Conservation (phyloP, 2,797 vertebrate species). For the Phoxinus dragarum region DNA sequence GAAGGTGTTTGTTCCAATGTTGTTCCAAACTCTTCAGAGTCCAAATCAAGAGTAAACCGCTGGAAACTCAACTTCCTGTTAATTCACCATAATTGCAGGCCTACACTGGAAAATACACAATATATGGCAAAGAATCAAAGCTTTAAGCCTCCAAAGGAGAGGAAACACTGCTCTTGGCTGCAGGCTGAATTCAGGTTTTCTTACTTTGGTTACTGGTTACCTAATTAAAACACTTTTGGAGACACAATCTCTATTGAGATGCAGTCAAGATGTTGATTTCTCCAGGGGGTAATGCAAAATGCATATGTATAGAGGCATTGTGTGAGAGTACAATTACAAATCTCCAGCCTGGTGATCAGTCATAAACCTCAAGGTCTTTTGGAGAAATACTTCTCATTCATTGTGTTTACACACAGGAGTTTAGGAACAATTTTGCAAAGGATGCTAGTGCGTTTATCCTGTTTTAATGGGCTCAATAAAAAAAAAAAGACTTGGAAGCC, state of each 20-base stretch:
- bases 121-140: slow-evolving; percentile 57
- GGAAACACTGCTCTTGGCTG: slow-evolving; percentile 45
- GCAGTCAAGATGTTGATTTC: slow-evolving; percentile 17
- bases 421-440: slow-evolving; percentile 37
- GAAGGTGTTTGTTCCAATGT: slow-evolving; percentile 44
- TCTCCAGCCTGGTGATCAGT: background rate
- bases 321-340: slow-evolving; percentile 31
- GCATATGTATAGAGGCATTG: slow-evolving; percentile 12
- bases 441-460: slow-evolving; percentile 48
- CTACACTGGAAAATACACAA: slow-evolving; percentile 54
- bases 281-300: slow-evolving; percentile 14
- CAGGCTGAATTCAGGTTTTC: slow-evolving; percentile 50
- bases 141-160: slow-evolving; percentile 40
- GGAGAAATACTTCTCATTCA: slow-evolving; percentile 33
- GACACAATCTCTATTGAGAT: slow-evolving; percentile 23
- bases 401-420: slow-evolving; percentile 43
- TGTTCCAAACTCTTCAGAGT: slow-evolving; percentile 48
- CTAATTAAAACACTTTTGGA: slow-evolving; percentile 60
- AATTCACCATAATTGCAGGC: slow-evolving; percentile 60
- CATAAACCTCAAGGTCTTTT: slow-evolving; percentile 41
- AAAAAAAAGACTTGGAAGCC: slow-evolving; percentile 48
- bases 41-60: slow-evolving; percentile 50
- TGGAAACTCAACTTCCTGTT: slow-evolving; percentile 60
- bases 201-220: slow-evolving; percentile 47
- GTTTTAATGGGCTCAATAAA: slow-evolving; percentile 55